Base-by-base conservation (phyloP, 1,140 invertebrate species). In the Neodiprion virginianus region DNA sequence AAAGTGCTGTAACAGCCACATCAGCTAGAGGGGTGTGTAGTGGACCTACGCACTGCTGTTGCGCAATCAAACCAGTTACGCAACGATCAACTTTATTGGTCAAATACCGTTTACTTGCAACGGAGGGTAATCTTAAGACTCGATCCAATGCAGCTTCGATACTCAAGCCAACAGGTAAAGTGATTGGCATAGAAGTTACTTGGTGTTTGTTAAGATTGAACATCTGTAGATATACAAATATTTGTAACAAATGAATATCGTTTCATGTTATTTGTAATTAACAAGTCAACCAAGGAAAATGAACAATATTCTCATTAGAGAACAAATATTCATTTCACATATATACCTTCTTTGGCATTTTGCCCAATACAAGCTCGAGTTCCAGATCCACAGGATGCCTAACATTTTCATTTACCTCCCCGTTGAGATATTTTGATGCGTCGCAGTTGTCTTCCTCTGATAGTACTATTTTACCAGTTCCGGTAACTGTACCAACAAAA, bases 1-100 rank as follows among this genome's bases (percentile, higher is more conserved):
- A 96, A 14, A 98, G 90, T 7, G 97, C 96, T 14, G 96, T 94
- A n/a, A 99, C 93, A 1, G 96, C 97, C 74, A 96, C 97, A 88
- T 99, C 97, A 10, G 97, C 95, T 8, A 99, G 88, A 2, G 98
- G 98, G 8, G 96, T 97, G 84, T 99, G 98, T 1, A 99, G 87
- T 0, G 97, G 97, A 2, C 98, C 98, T 69, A 99, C 96, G 86
- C 98, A 99, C 85, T 99, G 98, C 81, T 99, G 98, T 87, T 99
- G 98, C 5, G 96, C 97, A 68, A 99, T 92, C 28, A 99, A 89
- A 40, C 97, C 98, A n/a, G 96, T 96, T 1, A 99, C 98, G 86
- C 96, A 98, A 69, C 98, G 91, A 87, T 99, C 98, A 1, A 99
- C 97, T 89, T 95, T 95, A 83, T 96, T 99, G 0, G 97, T 99